A percentile compares a stretch with the other conserved stretches of the same genome.
These are phyloP conservation scores for Myiopsitta monachus DNA, from an alignment of 2,113 vertebrate species.

Conservation along the genomic window DNA sequence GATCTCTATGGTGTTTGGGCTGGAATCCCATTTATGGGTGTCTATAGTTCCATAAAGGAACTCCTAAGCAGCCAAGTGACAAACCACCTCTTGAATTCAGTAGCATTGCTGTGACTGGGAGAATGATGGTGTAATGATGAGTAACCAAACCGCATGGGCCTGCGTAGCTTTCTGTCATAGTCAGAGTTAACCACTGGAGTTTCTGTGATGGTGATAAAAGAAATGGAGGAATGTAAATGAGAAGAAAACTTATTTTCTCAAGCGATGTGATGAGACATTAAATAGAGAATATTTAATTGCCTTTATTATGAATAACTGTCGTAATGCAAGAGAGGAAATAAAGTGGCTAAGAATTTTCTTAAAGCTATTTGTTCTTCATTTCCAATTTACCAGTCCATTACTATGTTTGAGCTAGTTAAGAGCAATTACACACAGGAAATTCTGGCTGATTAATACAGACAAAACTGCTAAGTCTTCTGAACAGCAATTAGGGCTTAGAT, in stretches of 20 bases:
- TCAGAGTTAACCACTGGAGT: neutral
- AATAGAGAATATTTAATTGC: neutral
- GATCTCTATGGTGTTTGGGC: no score
- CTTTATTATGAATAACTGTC: neutral
- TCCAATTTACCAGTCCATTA: conserved; percentile 4
- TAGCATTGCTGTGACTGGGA: rapidly evolving
- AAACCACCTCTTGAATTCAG: neutral
- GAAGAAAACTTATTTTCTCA: neutral
- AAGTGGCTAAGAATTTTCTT: neutral
- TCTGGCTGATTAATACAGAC: neutral
- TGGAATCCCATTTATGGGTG: neutral
- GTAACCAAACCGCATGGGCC: neutral
- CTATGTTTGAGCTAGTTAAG: neutral
- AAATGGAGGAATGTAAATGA: neutral
- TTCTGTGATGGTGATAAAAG: neutral
- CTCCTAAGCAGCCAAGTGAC: neutral
- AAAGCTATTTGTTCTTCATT: conserved; percentile 1
- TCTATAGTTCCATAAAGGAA: neutral
- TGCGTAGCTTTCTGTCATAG: neutral
- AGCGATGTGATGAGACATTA: neutral
- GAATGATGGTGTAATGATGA: rapidly evolving
- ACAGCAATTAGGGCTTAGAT: neutral
- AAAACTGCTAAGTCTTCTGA: neutral
- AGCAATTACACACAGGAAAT: conserved; percentile 2
- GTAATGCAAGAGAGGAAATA: neutral